Evolutionary conservation across 2,888 invertebrate genomes (phyloP), one percentile per base, ranked within the genome.

Genomic region (Drosophila monieri): DNA sequence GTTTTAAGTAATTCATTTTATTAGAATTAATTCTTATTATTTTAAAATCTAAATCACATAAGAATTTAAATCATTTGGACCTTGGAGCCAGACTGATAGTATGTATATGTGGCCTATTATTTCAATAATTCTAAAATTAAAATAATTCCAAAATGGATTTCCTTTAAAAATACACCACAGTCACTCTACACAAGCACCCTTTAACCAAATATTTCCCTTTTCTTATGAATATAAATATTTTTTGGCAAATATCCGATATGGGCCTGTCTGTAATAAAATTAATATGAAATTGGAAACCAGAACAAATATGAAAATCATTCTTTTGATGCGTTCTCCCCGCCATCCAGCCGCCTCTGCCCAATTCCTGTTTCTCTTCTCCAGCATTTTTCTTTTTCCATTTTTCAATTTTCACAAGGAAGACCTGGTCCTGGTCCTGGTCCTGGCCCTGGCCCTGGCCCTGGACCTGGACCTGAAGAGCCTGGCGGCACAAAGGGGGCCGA

Each of bases 341-440:
- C 39, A 6, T 15, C 39, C 15, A 9, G 2, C 15, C 14, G 43
- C 30, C 10, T 32, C 14, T 18, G 2, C 3, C 0, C 18, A 10
- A 15, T 18, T 41, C 5, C 5, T n/a, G 12, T 39, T 14, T 39
- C 6, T 39, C 5, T n/a, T n/a, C n/a, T n/a, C 8, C 15, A 9
- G 3, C 8, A 27, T 43, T 41, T 25, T 44, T 27, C 35, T 47
- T 61, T 55, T 46, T 41, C n/a, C 44, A 47, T 72, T 64, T 62
- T 58, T 69, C 56, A 73, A 61, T 73, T 60, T 48, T 37, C 35
- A 52, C 54, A 55, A 64, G 66, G 68, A 55, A 32, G 59, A 59
- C 39, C 39, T n/a, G 53, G 41, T 57, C 32, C 10, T 3, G 12
- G 32, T 1, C 39, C 39, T n/a, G 53, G 41, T 55, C 32, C 10